These are phyloP conservation scores for Pollachius pollachius DNA, from an alignment of 2,113 vertebrate species.

Conservation along the genomic window DNA sequence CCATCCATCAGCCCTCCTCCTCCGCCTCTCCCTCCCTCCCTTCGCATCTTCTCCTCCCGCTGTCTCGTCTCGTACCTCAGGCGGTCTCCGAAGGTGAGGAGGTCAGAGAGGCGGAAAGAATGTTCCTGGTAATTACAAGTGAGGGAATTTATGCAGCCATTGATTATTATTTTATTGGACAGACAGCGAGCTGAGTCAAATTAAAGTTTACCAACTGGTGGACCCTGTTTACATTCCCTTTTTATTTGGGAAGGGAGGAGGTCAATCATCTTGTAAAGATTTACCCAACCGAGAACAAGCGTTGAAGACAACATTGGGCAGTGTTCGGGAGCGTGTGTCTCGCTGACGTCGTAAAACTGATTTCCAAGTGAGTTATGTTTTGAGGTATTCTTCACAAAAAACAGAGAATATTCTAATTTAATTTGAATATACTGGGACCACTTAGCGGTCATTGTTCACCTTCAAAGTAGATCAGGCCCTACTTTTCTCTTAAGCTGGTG, in stretches of 20 bases:
- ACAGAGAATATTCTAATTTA: no score
- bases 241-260: conserved; percentile 6
- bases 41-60: not conserved
- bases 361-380: no score
- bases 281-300: not conserved
- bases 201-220: not conserved
- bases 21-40: not conserved
- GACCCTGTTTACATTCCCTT: not conserved
- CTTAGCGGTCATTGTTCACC: no score
- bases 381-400: no score
- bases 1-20: not conserved
- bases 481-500: no score
- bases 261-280: not conserved
- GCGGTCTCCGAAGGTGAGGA: not conserved
- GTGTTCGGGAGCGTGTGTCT: no score
- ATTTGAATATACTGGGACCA: no score
- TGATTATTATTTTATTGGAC: conserved; percentile 10
- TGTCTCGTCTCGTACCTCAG: not conserved
- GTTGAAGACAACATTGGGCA: not conserved
- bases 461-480: no score
- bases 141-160: not conserved
- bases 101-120: conserved; percentile 16
- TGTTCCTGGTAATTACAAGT: conserved; percentile 8
- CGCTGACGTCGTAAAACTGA: no score
- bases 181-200: not conserved